Evolutionary conservation across 2,797 vertebrate species (phyloP), one percentile per base, ranked within the genome.

Genomic region (Margarornis squamiger): DNA sequence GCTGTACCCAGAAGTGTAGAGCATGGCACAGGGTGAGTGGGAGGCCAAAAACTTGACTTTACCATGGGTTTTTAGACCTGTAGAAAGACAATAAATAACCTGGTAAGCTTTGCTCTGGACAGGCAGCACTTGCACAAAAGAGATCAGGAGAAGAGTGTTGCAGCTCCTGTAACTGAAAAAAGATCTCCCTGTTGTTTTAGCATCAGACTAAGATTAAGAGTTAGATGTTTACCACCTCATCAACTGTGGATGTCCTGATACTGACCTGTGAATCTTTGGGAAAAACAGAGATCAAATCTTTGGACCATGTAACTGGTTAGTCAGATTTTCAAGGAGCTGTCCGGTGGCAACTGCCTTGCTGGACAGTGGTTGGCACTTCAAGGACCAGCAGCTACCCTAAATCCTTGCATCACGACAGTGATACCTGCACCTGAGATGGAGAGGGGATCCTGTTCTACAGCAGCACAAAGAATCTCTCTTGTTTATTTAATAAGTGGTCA

Each of bases 1-100:
- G n/a, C 36, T 32, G 6, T 91, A 71, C 51, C 65, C 46, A 90
- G 38, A 94, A 58, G 39, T 16, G 12, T 39, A 30, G 41, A 90
- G 39, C 7, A 7, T 74, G 55, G 65, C 30, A 3, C 20, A 7
- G 91, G 76, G 75, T 9, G 5, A 90, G 34, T 4, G 14, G 61
- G 74, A 96, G 92, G 27, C 45, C 43, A 46, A 87, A 91, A 38
- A 71, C 46, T 81, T 96, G 67, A 94, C 65, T 95, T 96, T 79
- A 83, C 58, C 21, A 22, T 41, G 63, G 36, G 63, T 86, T 90
- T 88, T 85, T 73, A 96, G 67, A 88, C 74, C 73, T 6, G 12
- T 87, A 76, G 67, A 80, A 71, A 66, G 22, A 95, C 51, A 94
- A 36, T 93, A 90, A 96, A 86, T 94, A 96, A 90, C 92, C 92